Evolutionary conservation across 2,888 invertebrate species (phyloP), one percentile per base, ranked within the genome.

Genomic region (Lithosia quadra): DNA sequence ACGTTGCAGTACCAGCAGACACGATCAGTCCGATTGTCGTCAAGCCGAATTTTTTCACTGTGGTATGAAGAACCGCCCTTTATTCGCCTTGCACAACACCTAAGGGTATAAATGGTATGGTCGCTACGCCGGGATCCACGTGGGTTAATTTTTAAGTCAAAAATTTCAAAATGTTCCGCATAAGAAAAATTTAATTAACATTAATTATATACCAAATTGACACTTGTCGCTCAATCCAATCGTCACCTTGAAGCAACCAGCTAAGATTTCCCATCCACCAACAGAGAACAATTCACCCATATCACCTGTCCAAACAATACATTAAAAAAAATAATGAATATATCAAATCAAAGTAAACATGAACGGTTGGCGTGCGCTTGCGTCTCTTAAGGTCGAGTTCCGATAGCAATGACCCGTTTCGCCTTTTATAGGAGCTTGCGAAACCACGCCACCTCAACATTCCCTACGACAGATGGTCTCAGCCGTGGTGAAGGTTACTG

Each of bases 321-420:
- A 43, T 34, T 62, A 34, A n/a, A 49, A 49, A 70, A 59, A 68
- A 71, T 63, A 75, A 73, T 71, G 58, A 73, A 67, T 64, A 69
- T 63, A 79, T 76, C 63, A 74, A 80, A 79, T 76, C 80, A 80
- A 78, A 78, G 76, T 76, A 78, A 78, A 68, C 76, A 78, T 63
- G 73, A 67, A 28, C 39, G 53, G 21, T n/a, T n/a, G 58, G 72
- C 78, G 67, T 80, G 78, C 7, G 76, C 64, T 11, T 28, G 28
- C 53, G 59, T 5, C 73, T 21, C 72, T 76, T 89, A 88, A 91
- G 92, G 92, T 86, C 90, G 88, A 77, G 84, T 80, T 80, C 84
- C 76, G 80, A 82, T 87, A 87, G 90, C 92, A 91, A 88, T 92
- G 92, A 92, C 92, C 92, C 84, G 89, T 86, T 90, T 92, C 84